Conservation (phyloP, 2,113 vertebrate species). For the Caracal caracal region DNA sequence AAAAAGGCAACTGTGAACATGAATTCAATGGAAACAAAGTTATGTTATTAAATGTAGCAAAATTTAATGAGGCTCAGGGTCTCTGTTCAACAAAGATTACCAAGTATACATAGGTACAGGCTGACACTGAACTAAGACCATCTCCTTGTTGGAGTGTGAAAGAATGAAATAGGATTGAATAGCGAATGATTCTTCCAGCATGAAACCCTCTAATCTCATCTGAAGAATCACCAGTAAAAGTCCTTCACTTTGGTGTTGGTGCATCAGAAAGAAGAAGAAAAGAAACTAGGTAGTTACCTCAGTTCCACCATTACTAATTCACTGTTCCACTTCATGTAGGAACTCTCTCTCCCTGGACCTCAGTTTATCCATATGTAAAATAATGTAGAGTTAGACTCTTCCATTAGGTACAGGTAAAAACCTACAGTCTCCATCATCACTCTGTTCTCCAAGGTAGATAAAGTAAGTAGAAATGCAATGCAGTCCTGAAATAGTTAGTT, state of each 20-base stretch:
- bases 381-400: not conserved
- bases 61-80: not conserved
- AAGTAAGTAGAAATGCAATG: not conserved
- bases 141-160: not conserved
- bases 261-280: not conserved
- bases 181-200: not conserved
- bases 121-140: not conserved
- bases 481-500: not conserved
- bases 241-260: rapidly evolving
- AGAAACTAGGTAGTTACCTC: not conserved
- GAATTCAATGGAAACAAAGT: not conserved
- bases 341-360: not conserved
- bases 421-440: not conserved
- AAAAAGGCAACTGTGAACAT: not conserved
- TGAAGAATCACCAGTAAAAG: not conserved
- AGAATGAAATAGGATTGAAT: not conserved
- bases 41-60: not conserved
- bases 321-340: not conserved
- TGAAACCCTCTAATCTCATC: not conserved
- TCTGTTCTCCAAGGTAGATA: not conserved
- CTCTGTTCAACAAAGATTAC: not conserved
- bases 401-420: not conserved
- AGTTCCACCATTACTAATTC: not conserved
- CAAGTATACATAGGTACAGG: not conserved
- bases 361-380: not conserved